Evolutionary conservation across 2,113 vertebrate species (phyloP), one percentile per base, ranked within the genome.

Genomic region (Scalopus aquaticus): DNA sequence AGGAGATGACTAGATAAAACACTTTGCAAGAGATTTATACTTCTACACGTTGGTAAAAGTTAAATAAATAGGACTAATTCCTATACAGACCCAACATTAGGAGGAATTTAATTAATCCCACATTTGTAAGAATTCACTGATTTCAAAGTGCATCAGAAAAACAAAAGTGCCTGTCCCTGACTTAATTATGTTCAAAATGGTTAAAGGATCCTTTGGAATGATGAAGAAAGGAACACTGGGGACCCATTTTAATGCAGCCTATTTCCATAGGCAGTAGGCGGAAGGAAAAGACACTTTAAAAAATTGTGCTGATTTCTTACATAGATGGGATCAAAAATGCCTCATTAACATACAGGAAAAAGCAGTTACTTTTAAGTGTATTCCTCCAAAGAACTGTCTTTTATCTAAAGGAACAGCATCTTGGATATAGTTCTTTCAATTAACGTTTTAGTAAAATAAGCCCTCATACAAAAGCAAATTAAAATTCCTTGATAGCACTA

Each of bases 261-360:
- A 2, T 91, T 74, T 90, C 39, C 51, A 44, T 39, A 58, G 60
- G 17, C 39, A 78, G 46, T 17, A 92, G 73, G 70, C 1, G 0
- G 56, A 74, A 95, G 44, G 56, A 82, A 94, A 54, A 89, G 39
- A 86, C 26, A 76, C 56, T 70, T 77, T 24, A 86, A 62, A 89
- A 97, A 87, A 86, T 15, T 49, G 49, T 56, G 37, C 62, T 82
- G 73, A 88, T 82, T 64, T 83, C 62, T 91, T 93, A 77, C 35
- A 95, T 93, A 95, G 62, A 73, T 65, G 39, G n/a, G 46, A 85
- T 93, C 46, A 90, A 82, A 94, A 94, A 84, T 92, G n/a, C 39
- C 80, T 93, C n/a, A 74, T 88, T 95, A 84, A 58, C 60, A 79
- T 73, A 78, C 37, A 77, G 46, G 60, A 58, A 77, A 88, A 91